A percentile compares a stretch with the other conserved stretches of the same genome.
Evolutionary conservation across 2,888 invertebrate species (phyloP).

Genomic region (Drosophila koepferae): DNA sequence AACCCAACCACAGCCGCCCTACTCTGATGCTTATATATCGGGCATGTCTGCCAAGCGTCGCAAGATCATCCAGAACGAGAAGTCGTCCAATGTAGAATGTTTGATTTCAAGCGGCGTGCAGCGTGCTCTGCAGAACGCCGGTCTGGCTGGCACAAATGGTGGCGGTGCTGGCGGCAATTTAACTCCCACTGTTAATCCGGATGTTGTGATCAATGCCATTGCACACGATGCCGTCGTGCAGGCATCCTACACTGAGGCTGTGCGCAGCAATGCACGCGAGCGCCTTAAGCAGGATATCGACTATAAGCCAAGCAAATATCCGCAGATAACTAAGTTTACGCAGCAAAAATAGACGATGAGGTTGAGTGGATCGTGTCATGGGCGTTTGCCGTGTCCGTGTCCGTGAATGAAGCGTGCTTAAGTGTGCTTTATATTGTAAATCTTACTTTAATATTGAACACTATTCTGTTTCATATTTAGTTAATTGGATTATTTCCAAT

Average conservation of each 20-base stretch:
- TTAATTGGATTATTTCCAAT: slow-evolving; percentile 67
- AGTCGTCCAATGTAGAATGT: slow-evolving; percentile 81
- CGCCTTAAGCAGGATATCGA: slow-evolving; percentile 83
- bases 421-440: slow-evolving; percentile 68
- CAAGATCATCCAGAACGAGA: slow-evolving; percentile 87
- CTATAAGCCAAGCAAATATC: slow-evolving; percentile 83
- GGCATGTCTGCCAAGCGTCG: slow-evolving; percentile 96
- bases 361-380: not conserved
- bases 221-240: slow-evolving; percentile 82
- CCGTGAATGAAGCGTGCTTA: slow-evolving; percentile 9
- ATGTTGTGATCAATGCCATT: slow-evolving; percentile 79
- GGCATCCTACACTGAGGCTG: slow-evolving; percentile 83
- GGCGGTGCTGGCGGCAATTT: slow-evolving; percentile 41
- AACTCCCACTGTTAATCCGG: slow-evolving; percentile 66
- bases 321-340: slow-evolving; percentile 84
- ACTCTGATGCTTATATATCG: slow-evolving; percentile 95
- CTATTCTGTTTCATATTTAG: slow-evolving; percentile 71
- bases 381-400: not conserved
- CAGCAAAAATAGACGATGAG: slow-evolving; percentile 72
- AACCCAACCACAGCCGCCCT: slow-evolving; percentile 86
- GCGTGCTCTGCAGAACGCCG: slow-evolving; percentile 80
- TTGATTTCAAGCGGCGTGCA: slow-evolving; percentile 83
- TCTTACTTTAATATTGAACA: slow-evolving; percentile 66
- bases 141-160: slow-evolving; percentile 60
- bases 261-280: slow-evolving; percentile 81